These are phyloP conservation scores for Dendrocincla fuliginosa DNA, from an alignment of 2,797 vertebrate species.

Conservation along the genomic window DNA sequence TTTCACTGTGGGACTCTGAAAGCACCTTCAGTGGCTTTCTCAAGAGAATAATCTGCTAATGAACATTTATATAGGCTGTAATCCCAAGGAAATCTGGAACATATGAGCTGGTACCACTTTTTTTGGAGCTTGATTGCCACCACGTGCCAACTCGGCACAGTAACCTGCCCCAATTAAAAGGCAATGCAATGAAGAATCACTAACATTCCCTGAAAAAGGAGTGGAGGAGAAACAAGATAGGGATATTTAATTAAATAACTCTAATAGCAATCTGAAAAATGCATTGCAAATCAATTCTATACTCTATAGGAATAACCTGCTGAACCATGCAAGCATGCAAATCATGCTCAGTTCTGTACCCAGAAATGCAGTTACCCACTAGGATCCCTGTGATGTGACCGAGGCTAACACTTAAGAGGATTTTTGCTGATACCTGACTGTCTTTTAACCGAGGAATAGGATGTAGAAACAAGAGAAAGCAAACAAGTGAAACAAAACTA, in stretches of 20 bases:
- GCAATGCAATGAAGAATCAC: background rate
- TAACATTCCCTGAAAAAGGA: background rate
- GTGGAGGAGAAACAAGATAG: background rate
- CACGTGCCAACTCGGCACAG: accelerated
- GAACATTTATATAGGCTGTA: background rate
- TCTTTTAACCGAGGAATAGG: background rate
- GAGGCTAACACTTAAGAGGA: background rate
- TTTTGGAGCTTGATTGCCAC: background rate
- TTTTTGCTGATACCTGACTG: background rate
- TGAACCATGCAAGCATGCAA: background rate
- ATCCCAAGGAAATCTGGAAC: background rate
- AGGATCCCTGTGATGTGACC: background rate
- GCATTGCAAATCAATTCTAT: background rate
- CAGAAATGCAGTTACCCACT: background rate
- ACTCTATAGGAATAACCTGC: background rate
- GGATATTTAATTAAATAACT: background rate
- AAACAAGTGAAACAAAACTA: background rate
- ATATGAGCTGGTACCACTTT: background rate
- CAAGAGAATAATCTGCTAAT: background rate
- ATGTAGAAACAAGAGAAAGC: background rate
- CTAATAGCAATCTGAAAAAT: background rate
- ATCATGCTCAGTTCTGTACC: accelerated
- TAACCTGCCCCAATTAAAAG: background rate
- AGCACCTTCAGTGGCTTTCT: background rate
- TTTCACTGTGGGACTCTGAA: background rate